phyloP scores from a whole-genome alignment of 2,113 vertebrate species.

The Corythaeola cristata region DNA sequence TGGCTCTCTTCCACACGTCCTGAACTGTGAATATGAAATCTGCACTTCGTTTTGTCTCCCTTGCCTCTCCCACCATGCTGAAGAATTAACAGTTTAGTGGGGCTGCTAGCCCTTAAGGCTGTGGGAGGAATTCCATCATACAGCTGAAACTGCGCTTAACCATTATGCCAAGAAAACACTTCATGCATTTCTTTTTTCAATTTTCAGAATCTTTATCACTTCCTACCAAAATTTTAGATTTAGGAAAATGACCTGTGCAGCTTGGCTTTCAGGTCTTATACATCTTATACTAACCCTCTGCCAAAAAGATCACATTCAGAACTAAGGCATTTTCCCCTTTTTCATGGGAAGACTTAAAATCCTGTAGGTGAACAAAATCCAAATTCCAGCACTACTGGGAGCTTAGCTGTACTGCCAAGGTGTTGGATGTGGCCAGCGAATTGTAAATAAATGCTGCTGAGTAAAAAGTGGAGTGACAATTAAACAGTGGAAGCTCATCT shows the following conservation, averaged over 20 bases:
- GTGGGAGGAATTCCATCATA: background rate
- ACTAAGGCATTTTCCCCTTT: background rate
- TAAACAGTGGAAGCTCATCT: background rate
- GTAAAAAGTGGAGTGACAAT: background rate
- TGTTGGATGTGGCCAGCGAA: background rate
- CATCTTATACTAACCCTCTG: background rate
- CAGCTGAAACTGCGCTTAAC: background rate
- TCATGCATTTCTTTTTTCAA: background rate
- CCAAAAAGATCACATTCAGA: background rate
- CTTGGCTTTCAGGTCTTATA: background rate
- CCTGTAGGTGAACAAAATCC: background rate
- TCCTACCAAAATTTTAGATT: background rate
- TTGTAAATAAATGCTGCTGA: background rate
- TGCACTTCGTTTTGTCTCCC: background rate
- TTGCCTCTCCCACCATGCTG: conserved; percentile 12
- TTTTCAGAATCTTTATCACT: background rate
- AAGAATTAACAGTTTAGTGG: background rate
- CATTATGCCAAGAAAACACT: background rate
- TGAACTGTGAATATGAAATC: conserved; percentile 19
- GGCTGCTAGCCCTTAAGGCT: background rate
- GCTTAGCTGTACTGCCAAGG: background rate
- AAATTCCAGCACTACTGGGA: background rate
- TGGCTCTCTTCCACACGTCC: background rate
- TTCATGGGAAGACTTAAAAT: background rate
- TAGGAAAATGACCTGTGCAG: background rate